These are phyloP conservation scores for Okapia johnstoni DNA, from an alignment of 2,113 vertebrate species.

Conservation along the genomic window DNA sequence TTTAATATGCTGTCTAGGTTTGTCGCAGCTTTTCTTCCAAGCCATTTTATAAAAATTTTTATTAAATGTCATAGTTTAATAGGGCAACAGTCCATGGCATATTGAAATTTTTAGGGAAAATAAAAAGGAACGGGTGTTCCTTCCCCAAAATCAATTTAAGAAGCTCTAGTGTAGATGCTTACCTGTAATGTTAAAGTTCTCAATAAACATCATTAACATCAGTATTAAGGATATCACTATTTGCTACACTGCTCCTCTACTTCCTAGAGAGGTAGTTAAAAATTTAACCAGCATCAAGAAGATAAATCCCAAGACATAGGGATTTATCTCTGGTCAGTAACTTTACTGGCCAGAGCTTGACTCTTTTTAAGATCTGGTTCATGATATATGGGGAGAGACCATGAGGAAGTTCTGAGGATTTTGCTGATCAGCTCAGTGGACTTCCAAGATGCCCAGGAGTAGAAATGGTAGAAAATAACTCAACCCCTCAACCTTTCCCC, in stretches of 20 bases:
- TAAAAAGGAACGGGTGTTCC: neutral
- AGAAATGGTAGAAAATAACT: neutral
- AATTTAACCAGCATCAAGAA: neutral
- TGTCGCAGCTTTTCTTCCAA: neutral
- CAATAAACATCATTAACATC: neutral
- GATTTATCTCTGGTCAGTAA: neutral
- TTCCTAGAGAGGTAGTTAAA: neutral
- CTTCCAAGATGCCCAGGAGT: neutral
- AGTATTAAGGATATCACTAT: neutral
- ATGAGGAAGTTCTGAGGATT: neutral
- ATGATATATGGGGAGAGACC: neutral
- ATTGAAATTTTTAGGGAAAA: neutral
- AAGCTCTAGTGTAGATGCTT: neutral
- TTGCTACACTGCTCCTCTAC: neutral
- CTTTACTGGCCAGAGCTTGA: neutral
- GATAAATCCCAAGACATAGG: neutral
- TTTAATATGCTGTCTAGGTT: neutral
- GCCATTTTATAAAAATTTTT: neutral
- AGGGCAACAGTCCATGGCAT: neutral
- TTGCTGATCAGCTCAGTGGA: neutral
- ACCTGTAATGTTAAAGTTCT: neutral
- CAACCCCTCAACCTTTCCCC: neutral
- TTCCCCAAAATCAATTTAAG: neutral
- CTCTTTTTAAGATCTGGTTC: neutral
- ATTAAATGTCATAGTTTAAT: neutral